Evolutionary conservation across 2,797 vertebrate species (phyloP).

Genomic region (Xyrichtys novacula): DNA sequence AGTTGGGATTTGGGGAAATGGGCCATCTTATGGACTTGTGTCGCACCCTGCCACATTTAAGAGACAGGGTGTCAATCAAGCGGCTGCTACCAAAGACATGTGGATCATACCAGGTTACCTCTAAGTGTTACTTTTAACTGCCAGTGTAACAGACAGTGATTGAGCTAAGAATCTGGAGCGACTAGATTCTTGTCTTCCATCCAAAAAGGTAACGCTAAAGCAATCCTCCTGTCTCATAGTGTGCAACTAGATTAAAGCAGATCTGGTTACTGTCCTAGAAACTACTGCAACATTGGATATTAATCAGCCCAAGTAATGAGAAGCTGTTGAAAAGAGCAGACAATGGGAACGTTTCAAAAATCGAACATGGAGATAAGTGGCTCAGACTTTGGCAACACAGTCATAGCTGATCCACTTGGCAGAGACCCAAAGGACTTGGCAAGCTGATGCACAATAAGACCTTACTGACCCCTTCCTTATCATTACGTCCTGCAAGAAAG

Average conservation of each 20-base stretch:
- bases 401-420: constrained; percentile 48
- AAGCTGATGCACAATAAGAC: constrained; percentile 19
- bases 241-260: constrained; percentile 43
- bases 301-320: constrained; percentile 73
- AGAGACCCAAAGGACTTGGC: constrained; percentile 30
- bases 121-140: not conserved
- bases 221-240: constrained; percentile 40
- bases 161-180: constrained; percentile 47
- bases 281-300: constrained; percentile 57
- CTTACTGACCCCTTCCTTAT: constrained; percentile 52
- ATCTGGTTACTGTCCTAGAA: constrained; percentile 68
- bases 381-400: constrained; percentile 35
- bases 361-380: constrained; percentile 44
- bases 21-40: constrained; percentile 3
- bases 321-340: constrained; percentile 76
- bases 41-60: no score
- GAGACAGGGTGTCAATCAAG: constrained; percentile 9
- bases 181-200: constrained; percentile 58
- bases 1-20: constrained; percentile 21
- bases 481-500: constrained; percentile 45
- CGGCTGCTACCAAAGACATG: not conserved
- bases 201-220: constrained; percentile 27
- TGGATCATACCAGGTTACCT: constrained; percentile 6
- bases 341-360: constrained; percentile 38
- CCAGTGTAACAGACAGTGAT: constrained; percentile 15